Evolutionary conservation across 1,140 invertebrate genomes (phyloP), one percentile per base, ranked within the genome.

Genomic region (Drosophila tsacasi): DNA sequence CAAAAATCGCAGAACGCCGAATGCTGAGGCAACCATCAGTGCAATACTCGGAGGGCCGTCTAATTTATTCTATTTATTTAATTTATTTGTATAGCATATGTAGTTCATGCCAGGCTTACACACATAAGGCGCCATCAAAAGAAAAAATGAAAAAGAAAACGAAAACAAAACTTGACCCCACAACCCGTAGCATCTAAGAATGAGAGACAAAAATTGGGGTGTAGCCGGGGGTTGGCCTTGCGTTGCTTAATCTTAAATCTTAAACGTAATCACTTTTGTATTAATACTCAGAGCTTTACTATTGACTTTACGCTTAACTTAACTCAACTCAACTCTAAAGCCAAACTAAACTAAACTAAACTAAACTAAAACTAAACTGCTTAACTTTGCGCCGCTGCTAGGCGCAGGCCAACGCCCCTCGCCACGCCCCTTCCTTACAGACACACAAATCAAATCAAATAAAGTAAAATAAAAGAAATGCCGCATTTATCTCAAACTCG

Each of bases 61-160:
- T 91, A 91, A 91, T 87, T 90, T 90, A 90, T 90, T 76, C 69
- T 90, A 90, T 89, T 89, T 89, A 90, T 90, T 90, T 90, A 90
- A 90, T 90, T 90, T 90, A 90, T 90, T 90, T 90, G 61, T 90
- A 77, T 61, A 90, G 85, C 81, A 76, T 90, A 55, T 55, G 52
- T 55, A 89, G 83, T 55, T 79, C 67, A 89, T 83, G 69, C 71
- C 46, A 73, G 72, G 61, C 67, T 79, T 79, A 71, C 52, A 79
- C 42, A 64, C 47, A 54, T 77, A 79, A 71, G 80, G 68, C 84
- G 83, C 79, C 83, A 83, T 83, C 59, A 79, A 57, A 40, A 75
- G 40, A 44, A 62, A 23, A 32, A 47, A 30, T 25, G 37, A 44
- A 42, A 67, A 50, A 58, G 1, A 47, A 63, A 37, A 8, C 13